These are phyloP conservation scores for Drosophila lutescens DNA, from an alignment of 2,888 invertebrate species.

Conservation along the genomic window DNA sequence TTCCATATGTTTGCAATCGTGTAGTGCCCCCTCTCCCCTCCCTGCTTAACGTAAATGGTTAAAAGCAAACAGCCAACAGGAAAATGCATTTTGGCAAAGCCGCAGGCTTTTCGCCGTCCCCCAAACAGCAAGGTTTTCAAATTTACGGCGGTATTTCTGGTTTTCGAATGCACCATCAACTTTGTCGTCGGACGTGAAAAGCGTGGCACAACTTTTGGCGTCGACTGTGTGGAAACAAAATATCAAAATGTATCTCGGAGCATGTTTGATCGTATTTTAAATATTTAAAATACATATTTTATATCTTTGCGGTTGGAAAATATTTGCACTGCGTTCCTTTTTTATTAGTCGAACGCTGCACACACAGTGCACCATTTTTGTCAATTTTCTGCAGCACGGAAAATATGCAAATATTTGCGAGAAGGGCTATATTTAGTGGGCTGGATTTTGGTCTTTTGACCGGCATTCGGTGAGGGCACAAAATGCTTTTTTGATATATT, in stretches of 20 bases:
- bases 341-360: constrained; percentile 25
- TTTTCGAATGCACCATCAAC: constrained; percentile 61
- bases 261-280: constrained; percentile 59
- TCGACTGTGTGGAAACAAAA: constrained; percentile 37
- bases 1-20: constrained; percentile 54
- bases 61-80: constrained; percentile 70
- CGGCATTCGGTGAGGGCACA: constrained; percentile 35
- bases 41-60: constrained; percentile 68
- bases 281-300: constrained; percentile 45
- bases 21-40: constrained; percentile 3
- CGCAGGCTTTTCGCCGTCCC: constrained; percentile 43
- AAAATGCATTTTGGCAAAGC: constrained; percentile 71
- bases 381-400: constrained; percentile 38
- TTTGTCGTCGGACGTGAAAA: constrained; percentile 28
- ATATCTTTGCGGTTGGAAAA: constrained; percentile 17
- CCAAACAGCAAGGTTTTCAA: constrained; percentile 11
- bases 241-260: constrained; percentile 45
- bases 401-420: constrained; percentile 53
- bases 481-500: constrained; percentile 20
- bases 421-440: background rate
- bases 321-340: constrained; percentile 13
- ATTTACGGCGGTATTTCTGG: constrained; percentile 34
- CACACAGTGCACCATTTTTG: constrained; percentile 34
- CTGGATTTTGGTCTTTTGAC: constrained; percentile 25
- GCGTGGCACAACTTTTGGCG: constrained; percentile 50